A percentile compares a stretch with the other conserved stretches of the same genome.
phyloP scores from a whole-genome alignment of 2,113 vertebrate genomes.

The Clarias gariepinus region DNA sequence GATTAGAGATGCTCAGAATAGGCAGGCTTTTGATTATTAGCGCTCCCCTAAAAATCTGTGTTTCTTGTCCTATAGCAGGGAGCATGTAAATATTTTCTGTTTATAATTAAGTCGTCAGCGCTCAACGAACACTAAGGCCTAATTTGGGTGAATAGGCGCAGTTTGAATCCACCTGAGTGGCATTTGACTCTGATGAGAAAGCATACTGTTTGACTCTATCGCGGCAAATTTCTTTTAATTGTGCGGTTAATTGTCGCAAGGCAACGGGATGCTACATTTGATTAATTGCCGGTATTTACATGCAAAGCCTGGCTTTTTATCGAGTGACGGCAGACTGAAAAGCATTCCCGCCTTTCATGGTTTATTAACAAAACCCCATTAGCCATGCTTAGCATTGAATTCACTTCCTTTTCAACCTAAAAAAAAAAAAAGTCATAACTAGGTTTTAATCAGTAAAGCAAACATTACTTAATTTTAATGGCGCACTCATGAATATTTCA shows the following conservation, averaged over 20 bases:
- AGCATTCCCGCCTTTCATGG: conserved; percentile 25
- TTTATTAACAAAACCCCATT: conserved; percentile 35
- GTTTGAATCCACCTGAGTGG: background rate
- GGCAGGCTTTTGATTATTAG: conserved; percentile 1
- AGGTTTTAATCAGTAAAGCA: conserved; percentile 35
- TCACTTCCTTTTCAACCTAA: background rate
- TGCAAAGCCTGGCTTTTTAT: conserved; percentile 13
- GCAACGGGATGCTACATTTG: conserved; percentile 20
- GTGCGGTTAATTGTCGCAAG: conserved; percentile 4
- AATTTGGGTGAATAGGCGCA: background rate
- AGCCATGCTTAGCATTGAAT: conserved; percentile 1
- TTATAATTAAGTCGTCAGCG: conserved; percentile 20
- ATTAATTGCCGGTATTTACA: conserved; percentile 41
- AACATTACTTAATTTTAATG: conserved; percentile 39
- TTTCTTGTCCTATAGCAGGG: background rate
- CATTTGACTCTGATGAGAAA: background rate
- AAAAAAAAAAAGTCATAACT: background rate
- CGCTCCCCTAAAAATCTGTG: background rate
- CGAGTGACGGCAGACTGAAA: conserved; percentile 19
- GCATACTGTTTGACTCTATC: background rate
- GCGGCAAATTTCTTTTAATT: conserved; percentile 5
- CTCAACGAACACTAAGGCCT: background rate
- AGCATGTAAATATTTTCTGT: background rate
- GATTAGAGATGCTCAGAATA: no score
- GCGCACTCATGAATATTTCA: conserved; percentile 34